Evolutionary conservation across 1,140 invertebrate genomes (phyloP).

Genomic region (Berghia stephanieae): DNA sequence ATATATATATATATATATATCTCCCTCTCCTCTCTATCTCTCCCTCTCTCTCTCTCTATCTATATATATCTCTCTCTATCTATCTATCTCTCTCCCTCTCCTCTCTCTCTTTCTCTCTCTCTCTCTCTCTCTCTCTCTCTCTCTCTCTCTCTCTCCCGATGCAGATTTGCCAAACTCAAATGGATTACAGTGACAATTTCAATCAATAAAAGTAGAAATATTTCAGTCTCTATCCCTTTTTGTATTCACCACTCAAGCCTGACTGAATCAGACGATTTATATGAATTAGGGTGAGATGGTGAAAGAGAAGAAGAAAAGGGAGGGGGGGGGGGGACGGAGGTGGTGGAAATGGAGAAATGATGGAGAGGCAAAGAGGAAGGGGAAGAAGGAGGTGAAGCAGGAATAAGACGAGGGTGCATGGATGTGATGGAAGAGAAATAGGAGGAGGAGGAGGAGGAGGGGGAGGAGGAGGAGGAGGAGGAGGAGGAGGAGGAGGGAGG

Average conservation of each 20-base stretch:
- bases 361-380: background rate
- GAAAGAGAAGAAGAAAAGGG: background rate
- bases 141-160: background rate
- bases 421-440: background rate
- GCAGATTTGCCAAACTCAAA: background rate
- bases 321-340: background rate
- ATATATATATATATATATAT: no score
- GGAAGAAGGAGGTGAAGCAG: background rate
- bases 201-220: no score
- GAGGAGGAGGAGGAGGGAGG: conserved; percentile 1
- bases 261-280: no score
- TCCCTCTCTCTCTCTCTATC: conserved; percentile 9
- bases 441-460: conserved; percentile 2
- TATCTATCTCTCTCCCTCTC: background rate
- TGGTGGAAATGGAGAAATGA: background rate
- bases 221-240: no score
- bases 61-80: background rate
- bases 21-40: background rate
- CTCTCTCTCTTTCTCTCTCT: conserved; percentile 10
- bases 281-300: background rate
- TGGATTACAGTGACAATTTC: no score
- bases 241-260: no score
- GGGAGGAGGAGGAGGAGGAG: background rate
- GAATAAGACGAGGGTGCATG: background rate
- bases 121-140: background rate